Evolutionary conservation across 2,888 invertebrate genomes (phyloP), one percentile per base, ranked within the genome.

Genomic region (Drosophila eohydei): DNA sequence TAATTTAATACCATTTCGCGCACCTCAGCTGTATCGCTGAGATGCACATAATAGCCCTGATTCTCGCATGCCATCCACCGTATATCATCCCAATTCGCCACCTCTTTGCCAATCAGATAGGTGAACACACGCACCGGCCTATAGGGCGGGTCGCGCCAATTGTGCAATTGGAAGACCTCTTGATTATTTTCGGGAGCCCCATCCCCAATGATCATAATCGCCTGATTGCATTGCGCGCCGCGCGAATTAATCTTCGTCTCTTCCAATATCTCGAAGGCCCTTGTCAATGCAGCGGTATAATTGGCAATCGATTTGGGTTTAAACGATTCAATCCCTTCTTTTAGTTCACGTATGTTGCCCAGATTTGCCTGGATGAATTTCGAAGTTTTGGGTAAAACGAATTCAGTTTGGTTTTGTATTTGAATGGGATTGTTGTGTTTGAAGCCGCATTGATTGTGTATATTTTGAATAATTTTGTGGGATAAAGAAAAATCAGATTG

Each of bases 11-110:
- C 99, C 93, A 99, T 97, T 93, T 99, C 99, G 64, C 98, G 95
- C 43, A 99, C 99, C 94, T 99, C 99, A 0, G 99, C 98, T 91
- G 98, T 94, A 36, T 99, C 99, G 80, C 98, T 98, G 58, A 99
- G 95, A 92, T 99, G 99, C 28, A 98, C 98, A 94, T 97, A 98
- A 93, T 96, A 98, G 12, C 98, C 98, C 78, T 97, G 96, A 93
- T 99, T 99, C 30, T 96, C 96, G 93, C 99, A 99, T 56, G 99
- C 99, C 98, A 99, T 99, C 97, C 98, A 98, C 91, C 97, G 97
- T 76, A 98, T 97, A 91, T 98, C 97, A 78, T 97, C 94, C 56
- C 97, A 96, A 93, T 99, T 99, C 38, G 97, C 96, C 69, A 97
- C 96, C 94, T 98, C 97, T 92, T 97, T 95, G 78, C 99, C 99